phyloP scores from a whole-genome alignment of 2,888 invertebrate genomes.

The Sinelater perroti region DNA sequence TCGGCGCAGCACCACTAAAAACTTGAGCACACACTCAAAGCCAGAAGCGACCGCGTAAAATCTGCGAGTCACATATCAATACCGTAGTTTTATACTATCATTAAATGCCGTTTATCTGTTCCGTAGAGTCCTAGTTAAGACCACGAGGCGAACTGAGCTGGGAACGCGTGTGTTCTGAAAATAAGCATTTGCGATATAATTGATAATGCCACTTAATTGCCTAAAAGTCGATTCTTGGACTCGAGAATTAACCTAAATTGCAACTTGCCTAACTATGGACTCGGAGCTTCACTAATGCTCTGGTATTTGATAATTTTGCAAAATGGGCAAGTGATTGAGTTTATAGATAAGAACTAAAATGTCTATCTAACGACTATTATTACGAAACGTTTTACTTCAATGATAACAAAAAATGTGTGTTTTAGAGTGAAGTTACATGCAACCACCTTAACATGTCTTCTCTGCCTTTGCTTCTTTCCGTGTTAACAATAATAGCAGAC shows the following conservation, averaged over 20 bases:
- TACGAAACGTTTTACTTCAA: no score
- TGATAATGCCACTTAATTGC: not conserved
- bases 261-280: not conserved
- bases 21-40: not conserved
- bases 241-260: not conserved
- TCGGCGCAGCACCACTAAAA: not conserved
- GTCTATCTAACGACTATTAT: no score
- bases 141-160: conserved; percentile 5
- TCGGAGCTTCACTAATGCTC: not conserved
- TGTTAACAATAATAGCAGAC: no score
- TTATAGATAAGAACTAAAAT: no score
- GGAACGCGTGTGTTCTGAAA: conserved; percentile 11
- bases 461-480: no score
- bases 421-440: no score
- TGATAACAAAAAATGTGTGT: no score
- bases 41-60: not conserved
- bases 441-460: no score
- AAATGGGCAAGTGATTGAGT: no score
- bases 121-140: conserved; percentile 9
- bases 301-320: no score
- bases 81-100: conserved; percentile 5
- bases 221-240: not conserved
- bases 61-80: conserved; percentile 11
- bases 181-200: conserved; percentile 5
- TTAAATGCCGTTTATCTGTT: conserved; percentile 20